Conservation (phyloP, 2,888 invertebrate species). For the Axea sp. region DNA sequence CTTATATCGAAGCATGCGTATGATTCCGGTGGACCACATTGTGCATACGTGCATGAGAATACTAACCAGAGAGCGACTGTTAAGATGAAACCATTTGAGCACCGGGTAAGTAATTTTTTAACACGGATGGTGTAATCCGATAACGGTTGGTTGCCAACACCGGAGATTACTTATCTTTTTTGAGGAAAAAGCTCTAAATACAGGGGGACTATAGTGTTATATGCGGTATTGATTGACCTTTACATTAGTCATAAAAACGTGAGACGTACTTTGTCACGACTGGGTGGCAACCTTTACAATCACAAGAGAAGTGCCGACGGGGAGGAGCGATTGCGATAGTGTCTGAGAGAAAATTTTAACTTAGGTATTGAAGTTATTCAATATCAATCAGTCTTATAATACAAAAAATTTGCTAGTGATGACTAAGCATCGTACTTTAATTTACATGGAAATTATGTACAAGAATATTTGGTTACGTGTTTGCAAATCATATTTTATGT, state of each 20-base stretch:
- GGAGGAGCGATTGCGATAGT: conserved; percentile 11
- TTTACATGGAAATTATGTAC: conserved; percentile 30
- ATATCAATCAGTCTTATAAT: conserved; percentile 11
- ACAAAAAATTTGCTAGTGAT: conserved; percentile 32
- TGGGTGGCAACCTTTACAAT: conserved; percentile 34
- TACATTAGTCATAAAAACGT: conserved; percentile 42
- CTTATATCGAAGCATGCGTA: conserved; percentile 54
- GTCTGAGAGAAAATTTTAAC: conserved; percentile 20
- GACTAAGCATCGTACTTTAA: conserved; percentile 26
- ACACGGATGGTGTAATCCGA: conserved; percentile 30
- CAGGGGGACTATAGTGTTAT: background rate
- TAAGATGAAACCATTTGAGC: conserved; percentile 35
- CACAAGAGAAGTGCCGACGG: background rate
- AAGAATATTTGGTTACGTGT: conserved; percentile 11
- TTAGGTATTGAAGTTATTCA: conserved; percentile 18
- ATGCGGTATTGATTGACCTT: conserved; percentile 41
- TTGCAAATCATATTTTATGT: conserved; percentile 15
- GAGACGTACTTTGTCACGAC: conserved; percentile 32
- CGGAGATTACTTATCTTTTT: conserved; percentile 33
- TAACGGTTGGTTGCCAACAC: conserved; percentile 13
- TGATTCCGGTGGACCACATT: conserved; percentile 22
- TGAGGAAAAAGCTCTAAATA: background rate
- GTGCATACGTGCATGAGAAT: conserved; percentile 20
- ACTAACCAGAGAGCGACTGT: conserved; percentile 42
- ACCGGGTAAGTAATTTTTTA: conserved; percentile 29